phyloP scores from a whole-genome alignment of 2,888 invertebrate genomes.

The Lycophotia porphyrea region DNA sequence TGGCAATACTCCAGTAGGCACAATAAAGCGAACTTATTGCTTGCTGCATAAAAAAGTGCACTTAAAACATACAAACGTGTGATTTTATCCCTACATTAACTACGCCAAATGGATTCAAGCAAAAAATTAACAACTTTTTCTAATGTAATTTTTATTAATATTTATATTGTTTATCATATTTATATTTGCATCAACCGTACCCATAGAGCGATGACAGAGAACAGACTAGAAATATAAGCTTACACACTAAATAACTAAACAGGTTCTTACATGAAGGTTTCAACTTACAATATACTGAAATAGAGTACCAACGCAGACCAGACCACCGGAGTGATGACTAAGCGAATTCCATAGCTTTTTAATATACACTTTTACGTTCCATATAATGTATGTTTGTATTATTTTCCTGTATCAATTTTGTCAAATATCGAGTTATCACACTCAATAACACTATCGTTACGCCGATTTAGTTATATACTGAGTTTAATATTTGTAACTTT shows the following conservation, averaged over 20 bases:
- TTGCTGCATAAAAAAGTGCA: conserved; percentile 12
- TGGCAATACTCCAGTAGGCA: conserved; percentile 8
- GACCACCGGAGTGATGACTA: background rate
- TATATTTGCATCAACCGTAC: conserved; percentile 22
- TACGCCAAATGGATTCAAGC: conserved; percentile 13
- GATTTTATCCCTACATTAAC: background rate
- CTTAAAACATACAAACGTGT: conserved; percentile 18
- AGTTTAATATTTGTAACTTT: background rate
- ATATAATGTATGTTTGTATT: background rate
- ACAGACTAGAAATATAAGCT: conserved; percentile 80
- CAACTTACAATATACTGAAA: background rate
- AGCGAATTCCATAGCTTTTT: conserved; percentile 4
- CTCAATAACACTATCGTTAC: background rate
- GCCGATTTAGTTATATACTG: background rate
- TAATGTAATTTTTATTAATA: background rate
- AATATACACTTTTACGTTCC: background rate
- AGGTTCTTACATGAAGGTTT: conserved; percentile 25
- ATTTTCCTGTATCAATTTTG: background rate
- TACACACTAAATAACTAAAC: conserved; percentile 77
- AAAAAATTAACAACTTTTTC: background rate
- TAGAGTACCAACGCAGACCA: background rate
- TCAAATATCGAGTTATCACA: conserved; percentile 8
- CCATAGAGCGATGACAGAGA: conserved; percentile 50
- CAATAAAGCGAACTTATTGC: conserved; percentile 9
- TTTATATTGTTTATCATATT: no score